These are phyloP conservation scores for Gastracanthus pulcherrimus DNA, from an alignment of 2,888 invertebrate genomes.

Conservation along the genomic window DNA sequence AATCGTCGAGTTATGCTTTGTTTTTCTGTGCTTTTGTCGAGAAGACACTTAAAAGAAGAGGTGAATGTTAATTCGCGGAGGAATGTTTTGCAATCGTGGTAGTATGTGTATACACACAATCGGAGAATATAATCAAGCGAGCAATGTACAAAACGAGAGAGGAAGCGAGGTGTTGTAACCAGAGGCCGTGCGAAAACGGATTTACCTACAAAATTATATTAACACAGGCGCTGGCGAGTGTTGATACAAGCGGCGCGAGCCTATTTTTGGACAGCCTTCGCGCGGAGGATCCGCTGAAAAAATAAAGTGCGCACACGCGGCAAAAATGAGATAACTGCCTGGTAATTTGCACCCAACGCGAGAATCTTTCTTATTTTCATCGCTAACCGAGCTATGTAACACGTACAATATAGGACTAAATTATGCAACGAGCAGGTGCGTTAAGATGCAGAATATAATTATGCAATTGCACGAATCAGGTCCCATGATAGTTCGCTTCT, in stretches of 20 bases:
- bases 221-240: not conserved
- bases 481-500: not conserved
- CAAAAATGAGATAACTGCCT: too few relatives aligned
- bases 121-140: not conserved
- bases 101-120: not conserved
- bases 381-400: too few relatives aligned
- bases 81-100: conserved; percentile 14
- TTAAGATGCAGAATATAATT: conserved; percentile 4
- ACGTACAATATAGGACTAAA: not conserved
- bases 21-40: too few relatives aligned
- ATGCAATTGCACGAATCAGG: not conserved
- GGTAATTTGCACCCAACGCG: too few relatives aligned
- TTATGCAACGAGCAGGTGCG: not conserved
- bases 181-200: conserved; percentile 18
- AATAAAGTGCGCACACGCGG: not conserved
- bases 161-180: conserved; percentile 11
- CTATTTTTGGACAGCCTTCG: not conserved
- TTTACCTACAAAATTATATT: conserved; percentile 1
- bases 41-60: too few relatives aligned
- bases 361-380: too few relatives aligned
- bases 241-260: not conserved
- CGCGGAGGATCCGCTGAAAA: not conserved
- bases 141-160: not conserved
- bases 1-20: too few relatives aligned
- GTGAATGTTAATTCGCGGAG: not conserved